Evolutionary conservation across 1,140 invertebrate species (phyloP), one percentile per base, ranked within the genome.

Genomic region (Tetranychus urticae): DNA sequence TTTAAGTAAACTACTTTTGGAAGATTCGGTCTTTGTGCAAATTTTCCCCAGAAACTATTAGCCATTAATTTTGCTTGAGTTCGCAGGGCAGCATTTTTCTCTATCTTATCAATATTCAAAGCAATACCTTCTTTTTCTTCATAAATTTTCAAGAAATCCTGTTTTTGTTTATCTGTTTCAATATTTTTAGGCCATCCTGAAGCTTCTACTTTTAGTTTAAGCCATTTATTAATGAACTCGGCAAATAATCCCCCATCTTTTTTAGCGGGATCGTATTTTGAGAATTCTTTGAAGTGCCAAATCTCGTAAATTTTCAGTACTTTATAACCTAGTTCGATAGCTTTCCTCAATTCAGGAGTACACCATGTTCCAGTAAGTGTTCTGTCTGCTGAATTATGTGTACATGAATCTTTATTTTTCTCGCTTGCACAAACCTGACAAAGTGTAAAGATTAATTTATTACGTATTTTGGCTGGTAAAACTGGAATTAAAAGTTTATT

Each of bases 21-120:
- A 7, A 54, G 37, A 54, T 60, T 54, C n/a, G 14, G 45, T 52
- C 31, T 5, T 39, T 55, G 59, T 13, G 46, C 59, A 36, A 60
- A 54, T 42, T 54, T 69, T 70, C 67, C 65, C 66, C 64, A 67
- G 34, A 66, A 66, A 10, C 45, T 57, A 60, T 67, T 67, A 10
- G 66, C 58, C 47, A 59, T 59, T 7, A 68, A 46, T 65, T 69
- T 69, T 12, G 66, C 60, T 31, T 65, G 12, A 36, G 60, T 33
- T 42, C 67, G 52, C 4, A 65, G 37, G 10, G 65, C 65, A 35
- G 63, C 61, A 59, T 67, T 68, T 10, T 66, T 52, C 37, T 56
- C 39, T 23, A 69, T 67, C 45, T 47, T 45, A n/a, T 63, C 34
- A 2, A 0, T 4, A 50, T 68, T 61, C 45, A 68, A 50, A 2